Evolutionary conservation across 2,113 vertebrate species (phyloP), one percentile per base, ranked within the genome.

Genomic region (Ceyx margarethae): DNA sequence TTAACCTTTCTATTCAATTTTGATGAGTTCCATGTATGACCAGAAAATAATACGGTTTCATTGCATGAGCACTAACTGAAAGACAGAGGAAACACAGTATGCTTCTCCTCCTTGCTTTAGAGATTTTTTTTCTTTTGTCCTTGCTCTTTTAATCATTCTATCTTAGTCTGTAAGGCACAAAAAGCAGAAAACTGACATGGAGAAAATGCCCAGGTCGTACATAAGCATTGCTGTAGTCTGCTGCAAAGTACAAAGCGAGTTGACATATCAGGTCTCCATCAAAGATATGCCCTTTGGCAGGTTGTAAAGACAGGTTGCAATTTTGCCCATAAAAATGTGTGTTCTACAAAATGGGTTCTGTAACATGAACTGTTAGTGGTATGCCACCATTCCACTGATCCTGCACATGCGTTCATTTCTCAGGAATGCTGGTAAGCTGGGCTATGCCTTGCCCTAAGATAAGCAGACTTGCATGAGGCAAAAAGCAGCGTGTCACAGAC

Each of bases 351-450:
- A 96, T 87, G 86, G 90, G 84, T 71, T 87, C 91, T 91, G 95
- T 96, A 96, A 96, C 68, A 92, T 76, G 94, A 96, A 95, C 96
- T 95, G 91, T 76, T 79, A 92, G 78, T 69, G 91, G 86, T 93
- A 94, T 92, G 95, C 96, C 87, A 94, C 94, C 89, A 94, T 95
- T 91, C 92, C 81, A 96, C 81, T 85, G 89, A 94, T 96, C 87
- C 89, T 85, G 84, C 89, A 95, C 92, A 96, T 95, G 96, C 75
- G 64, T 94, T 96, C 96, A 96, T 93, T 90, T 95, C 96, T 92
- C 84, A 94, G 95, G 96, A 96, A 96, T 96, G 96, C 92, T 58
- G 85, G 86, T 87, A 95, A 92, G 95, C 94, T 62, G 67, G 89
- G 81, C 73, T 87, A 80, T 93, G 95, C 76, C 81, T 85, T 95